Evolutionary conservation across 2,888 invertebrate genomes (phyloP).

Genomic region (Drosophila aldrichi): DNA sequence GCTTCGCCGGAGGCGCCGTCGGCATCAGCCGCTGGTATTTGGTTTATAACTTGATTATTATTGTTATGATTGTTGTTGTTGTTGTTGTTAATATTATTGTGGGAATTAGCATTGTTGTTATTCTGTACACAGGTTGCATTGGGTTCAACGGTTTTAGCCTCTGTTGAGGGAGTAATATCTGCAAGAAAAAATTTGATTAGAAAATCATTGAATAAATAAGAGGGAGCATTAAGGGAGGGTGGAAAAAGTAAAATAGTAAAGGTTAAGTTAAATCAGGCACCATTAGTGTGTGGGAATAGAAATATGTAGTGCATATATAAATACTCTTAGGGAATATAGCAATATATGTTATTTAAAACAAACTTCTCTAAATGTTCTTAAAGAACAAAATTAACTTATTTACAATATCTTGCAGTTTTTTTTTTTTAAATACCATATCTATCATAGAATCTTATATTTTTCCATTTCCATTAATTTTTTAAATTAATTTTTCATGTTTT

Average conservation of each 20-base stretch:
- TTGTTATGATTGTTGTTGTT: slow-evolving; percentile 60
- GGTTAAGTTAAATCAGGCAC: too few species aligned
- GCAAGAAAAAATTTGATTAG: slow-evolving; percentile 6
- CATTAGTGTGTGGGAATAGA: not conserved
- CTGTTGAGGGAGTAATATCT: slow-evolving; percentile 78
- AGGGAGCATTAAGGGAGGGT: too few species aligned
- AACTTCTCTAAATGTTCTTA: not conserved
- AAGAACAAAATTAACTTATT: not conserved
- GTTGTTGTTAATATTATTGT: slow-evolving; percentile 56
- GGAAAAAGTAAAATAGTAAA: not conserved
- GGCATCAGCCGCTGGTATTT: slow-evolving; percentile 30
- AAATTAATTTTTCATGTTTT: too few species aligned
- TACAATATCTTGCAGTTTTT: not conserved
- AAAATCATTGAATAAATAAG: not conserved
- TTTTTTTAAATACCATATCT: not conserved
- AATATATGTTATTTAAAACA: not conserved
- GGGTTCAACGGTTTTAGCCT: slow-evolving; percentile 77
- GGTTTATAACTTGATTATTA: slow-evolving; percentile 48
- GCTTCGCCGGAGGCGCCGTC: slow-evolving; percentile 33
- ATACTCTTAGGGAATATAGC: not conserved
- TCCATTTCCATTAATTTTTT: not conserved
- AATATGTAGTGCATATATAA: not conserved
- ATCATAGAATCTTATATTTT: too few species aligned
- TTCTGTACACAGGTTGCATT: slow-evolving; percentile 77
- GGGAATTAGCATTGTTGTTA: slow-evolving; percentile 61